Percentiles rank a stretch among this genome's conserved stretches.
phyloP scores from a whole-genome alignment of 2,113 vertebrate genomes.

The Zosterops pallidus region DNA sequence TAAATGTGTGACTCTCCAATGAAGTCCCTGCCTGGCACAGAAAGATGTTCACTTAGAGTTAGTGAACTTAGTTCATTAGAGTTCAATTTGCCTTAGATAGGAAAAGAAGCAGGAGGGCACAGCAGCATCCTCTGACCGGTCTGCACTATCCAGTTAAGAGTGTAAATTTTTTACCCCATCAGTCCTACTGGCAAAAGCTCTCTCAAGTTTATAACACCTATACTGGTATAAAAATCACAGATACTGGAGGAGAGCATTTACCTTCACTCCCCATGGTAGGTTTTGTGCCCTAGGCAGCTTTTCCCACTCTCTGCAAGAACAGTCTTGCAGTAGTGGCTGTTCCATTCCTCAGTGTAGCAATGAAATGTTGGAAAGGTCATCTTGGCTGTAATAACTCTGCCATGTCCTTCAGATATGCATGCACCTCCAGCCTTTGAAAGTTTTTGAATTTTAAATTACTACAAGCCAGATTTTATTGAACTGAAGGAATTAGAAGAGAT shows the following conservation, averaged over 20 bases:
- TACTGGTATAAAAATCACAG: background rate
- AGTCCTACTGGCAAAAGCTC: background rate
- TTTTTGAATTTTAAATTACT: background rate
- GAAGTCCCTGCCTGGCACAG: background rate
- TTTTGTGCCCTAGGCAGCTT: background rate
- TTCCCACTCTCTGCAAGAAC: background rate
- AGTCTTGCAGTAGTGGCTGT: background rate
- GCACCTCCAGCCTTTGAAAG: background rate
- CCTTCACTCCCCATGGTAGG: fast-evolving
- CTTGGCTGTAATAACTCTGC: background rate
- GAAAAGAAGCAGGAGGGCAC: background rate
- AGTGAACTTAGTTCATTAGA: background rate
- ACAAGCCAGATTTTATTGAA: background rate
- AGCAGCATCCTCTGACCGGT: background rate
- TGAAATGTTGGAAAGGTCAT: background rate
- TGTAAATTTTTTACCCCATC: background rate
- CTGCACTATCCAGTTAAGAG: background rate
- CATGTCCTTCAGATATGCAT: background rate
- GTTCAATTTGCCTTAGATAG: background rate
- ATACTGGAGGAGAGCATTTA: background rate
- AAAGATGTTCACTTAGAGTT: background rate
- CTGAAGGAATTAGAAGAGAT: background rate
- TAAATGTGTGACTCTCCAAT: background rate
- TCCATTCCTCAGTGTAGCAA: background rate
- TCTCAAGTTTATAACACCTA: background rate